Evolutionary conservation across 2,888 invertebrate genomes (phyloP).

Genomic region (Abscondita cerata): DNA sequence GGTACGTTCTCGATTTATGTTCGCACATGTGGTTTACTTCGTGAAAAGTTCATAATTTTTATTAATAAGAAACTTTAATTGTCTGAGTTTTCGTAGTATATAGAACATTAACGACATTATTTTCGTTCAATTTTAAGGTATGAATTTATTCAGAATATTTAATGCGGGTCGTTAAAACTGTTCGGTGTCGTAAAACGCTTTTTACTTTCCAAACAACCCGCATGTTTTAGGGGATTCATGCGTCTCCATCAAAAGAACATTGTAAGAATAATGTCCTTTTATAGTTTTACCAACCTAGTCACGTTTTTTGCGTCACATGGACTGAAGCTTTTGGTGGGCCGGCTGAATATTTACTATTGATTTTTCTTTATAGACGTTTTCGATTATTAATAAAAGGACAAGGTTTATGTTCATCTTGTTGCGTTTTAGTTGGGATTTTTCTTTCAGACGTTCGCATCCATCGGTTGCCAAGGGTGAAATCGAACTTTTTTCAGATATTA

Average conservation of each 20-base stretch:
- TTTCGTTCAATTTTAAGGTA: not conserved
- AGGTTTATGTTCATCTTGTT: constrained; percentile 11
- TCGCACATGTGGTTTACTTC: too few relatives aligned
- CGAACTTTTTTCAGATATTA: not conserved
- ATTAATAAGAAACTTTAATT: too few relatives aligned
- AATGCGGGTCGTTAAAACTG: constrained; percentile 18
- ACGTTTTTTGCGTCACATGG: constrained; percentile 40
- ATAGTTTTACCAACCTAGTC: constrained; percentile 29
- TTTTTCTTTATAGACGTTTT: constrained; percentile 18
- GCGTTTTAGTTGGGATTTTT: not conserved
- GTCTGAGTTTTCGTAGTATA: not conserved
- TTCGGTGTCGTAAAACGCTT: constrained; percentile 12
- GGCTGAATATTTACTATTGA: constrained; percentile 27
- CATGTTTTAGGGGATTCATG: constrained; percentile 28
- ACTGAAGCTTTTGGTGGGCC: constrained; percentile 30
- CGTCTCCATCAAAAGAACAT: constrained; percentile 39
- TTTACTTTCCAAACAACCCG: constrained; percentile 22
- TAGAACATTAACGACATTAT: not conserved
- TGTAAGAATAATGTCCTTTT: constrained; percentile 35
- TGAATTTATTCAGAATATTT: constrained; percentile 6
- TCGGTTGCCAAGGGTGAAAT: too few relatives aligned
- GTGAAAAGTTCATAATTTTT: too few relatives aligned
- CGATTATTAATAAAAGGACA: constrained; percentile 23
- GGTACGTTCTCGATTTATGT: too few relatives aligned
- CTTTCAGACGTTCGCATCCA: too few relatives aligned